Conservation (phyloP, 64 coral and sea anemone species). For the Exaiptasia diaphana region DNA sequence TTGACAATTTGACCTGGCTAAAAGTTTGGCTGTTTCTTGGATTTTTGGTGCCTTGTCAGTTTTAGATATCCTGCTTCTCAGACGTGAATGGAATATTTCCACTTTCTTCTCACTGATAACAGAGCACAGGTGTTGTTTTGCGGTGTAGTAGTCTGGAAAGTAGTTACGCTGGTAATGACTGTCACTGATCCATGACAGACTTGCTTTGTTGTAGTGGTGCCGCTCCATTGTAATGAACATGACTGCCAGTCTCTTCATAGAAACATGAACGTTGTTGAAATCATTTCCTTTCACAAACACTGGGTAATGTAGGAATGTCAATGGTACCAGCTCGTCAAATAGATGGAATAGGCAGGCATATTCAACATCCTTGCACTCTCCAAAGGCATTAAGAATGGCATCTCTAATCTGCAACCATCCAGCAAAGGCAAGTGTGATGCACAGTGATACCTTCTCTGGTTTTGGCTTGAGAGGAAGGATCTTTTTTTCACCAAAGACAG, state of each 20-base stretch:
- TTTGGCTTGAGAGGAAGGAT: conserved; percentile 42
- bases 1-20: conserved; percentile 34
- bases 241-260: conserved; percentile 59
- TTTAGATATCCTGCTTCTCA: conserved; percentile 41
- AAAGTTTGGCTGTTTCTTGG: conserved; percentile 43
- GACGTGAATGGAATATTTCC: conserved; percentile 44
- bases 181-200: conserved; percentile 61
- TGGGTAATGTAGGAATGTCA: conserved; percentile 55
- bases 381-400: conserved; percentile 20
- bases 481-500: conserved; percentile 36
- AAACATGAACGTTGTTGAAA: conserved; percentile 25
- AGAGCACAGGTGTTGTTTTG: conserved; percentile 37
- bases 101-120: conserved; percentile 53
- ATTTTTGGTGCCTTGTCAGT: conserved; percentile 40
- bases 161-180: conserved; percentile 15
- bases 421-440: conserved; percentile 38
- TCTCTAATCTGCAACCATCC: conserved; percentile 45
- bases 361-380: conserved; percentile 56
- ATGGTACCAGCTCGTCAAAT: conserved; percentile 55
- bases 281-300: conserved; percentile 39
- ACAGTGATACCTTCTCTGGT: conserved; percentile 49
- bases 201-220: conserved; percentile 58
- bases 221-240: conserved; percentile 64
- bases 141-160: conserved; percentile 34
- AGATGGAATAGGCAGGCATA: conserved; percentile 43